A percentile compares a stretch with the other conserved stretches of the same genome.
phyloP scores from a whole-genome alignment of 2,113 vertebrate genomes.

The Scartelaos histophorus region DNA sequence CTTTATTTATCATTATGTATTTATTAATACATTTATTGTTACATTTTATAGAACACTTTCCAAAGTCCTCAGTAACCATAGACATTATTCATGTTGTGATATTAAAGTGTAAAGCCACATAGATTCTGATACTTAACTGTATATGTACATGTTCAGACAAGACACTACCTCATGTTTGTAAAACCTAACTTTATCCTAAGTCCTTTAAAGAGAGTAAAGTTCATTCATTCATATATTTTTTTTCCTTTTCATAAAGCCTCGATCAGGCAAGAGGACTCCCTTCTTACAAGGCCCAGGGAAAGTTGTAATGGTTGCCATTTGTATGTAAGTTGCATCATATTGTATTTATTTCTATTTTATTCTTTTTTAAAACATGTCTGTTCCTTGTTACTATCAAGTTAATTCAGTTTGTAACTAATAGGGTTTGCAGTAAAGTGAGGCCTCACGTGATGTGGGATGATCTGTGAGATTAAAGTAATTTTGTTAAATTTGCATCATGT shows the following conservation, averaged over 20 bases:
- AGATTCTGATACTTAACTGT: too few species aligned
- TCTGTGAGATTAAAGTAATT: constrained; percentile 71
- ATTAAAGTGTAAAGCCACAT: too few species aligned
- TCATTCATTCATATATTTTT: neutral
- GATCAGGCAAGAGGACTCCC: constrained; percentile 82
- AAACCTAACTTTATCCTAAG: neutral
- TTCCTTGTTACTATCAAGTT: constrained; percentile 4
- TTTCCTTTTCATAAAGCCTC: constrained; percentile 79
- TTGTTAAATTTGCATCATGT: constrained; percentile 65
- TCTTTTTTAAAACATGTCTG: neutral
- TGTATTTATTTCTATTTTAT: neutral
- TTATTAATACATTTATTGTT: too few species aligned
- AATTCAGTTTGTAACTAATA: neutral
- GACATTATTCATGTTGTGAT: neutral
- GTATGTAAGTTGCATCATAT: constrained; percentile 87
- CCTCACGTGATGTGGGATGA: constrained; percentile 37
- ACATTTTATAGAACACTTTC: neutral
- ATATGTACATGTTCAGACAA: too few species aligned
- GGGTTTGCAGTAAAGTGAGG: neutral
- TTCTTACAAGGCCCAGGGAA: constrained; percentile 96
- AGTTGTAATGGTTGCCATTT: constrained; percentile 98
- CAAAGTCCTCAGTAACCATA: neutral
- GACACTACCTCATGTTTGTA: neutral
- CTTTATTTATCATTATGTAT: neutral
- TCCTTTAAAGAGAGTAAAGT: neutral